These are phyloP conservation scores for Drosophila teissieri DNA, from an alignment of 1,140 invertebrate genomes.

Conservation along the genomic window DNA sequence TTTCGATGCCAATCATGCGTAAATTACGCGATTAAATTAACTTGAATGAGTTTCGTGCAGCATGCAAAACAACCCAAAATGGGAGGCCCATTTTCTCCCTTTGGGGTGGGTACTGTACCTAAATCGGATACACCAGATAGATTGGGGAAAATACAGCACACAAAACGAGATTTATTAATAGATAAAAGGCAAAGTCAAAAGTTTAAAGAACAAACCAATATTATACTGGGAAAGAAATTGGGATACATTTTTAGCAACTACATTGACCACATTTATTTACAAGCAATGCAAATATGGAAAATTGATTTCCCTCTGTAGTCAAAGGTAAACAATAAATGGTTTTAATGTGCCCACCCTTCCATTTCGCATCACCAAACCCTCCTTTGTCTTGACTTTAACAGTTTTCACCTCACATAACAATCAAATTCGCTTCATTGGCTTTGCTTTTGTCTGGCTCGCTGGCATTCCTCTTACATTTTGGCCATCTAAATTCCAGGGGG, in stretches of 20 bases:
- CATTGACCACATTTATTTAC: too few relatives aligned
- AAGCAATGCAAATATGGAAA: too few relatives aligned
- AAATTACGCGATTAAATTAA: constrained; percentile 82
- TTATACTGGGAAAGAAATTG: too few relatives aligned
- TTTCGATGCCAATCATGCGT: constrained; percentile 80
- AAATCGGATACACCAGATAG: too few relatives aligned
- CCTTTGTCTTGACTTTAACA: constrained; percentile 48
- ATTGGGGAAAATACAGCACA: background rate
- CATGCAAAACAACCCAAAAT: constrained; percentile 57
- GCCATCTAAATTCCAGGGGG: constrained; percentile 43
- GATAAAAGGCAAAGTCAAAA: background rate
- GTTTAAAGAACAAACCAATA: too few relatives aligned
- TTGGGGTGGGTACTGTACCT: background rate
- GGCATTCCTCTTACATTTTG: constrained; percentile 26
- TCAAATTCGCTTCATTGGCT: constrained; percentile 40
- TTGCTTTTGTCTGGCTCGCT: constrained; percentile 20
- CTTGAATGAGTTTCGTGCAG: constrained; percentile 71
- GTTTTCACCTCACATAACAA: constrained; percentile 68
- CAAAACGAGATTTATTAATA: background rate
- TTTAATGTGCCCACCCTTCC: background rate
- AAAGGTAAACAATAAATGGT: background rate
- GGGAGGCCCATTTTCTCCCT: too few relatives aligned
- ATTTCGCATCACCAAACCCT: constrained; percentile 2
- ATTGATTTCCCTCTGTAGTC: too few relatives aligned
- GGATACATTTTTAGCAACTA: too few relatives aligned